A percentile compares a stretch with the other conserved stretches of the same genome.
Conservation (phyloP, 2,113 vertebrate genomes). For the Gadus macrocephalus region DNA sequence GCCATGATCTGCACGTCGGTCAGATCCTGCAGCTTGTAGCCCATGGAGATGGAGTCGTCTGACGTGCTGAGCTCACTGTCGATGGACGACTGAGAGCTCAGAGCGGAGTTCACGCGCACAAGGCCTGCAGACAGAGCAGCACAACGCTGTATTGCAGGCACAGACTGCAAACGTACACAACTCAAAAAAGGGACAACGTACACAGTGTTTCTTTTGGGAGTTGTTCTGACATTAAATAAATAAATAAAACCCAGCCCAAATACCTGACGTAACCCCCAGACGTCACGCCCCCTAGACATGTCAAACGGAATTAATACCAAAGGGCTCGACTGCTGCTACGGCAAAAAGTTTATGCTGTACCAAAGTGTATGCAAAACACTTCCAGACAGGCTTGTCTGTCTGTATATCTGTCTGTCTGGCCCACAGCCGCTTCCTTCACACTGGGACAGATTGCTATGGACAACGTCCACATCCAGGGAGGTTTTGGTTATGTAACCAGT, state of each 20-base stretch:
- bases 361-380: constrained; percentile 1
- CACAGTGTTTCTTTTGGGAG: background rate
- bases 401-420: constrained; percentile 14
- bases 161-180: background rate
- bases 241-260: background rate
- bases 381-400: constrained; percentile 10
- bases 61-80: constrained; percentile 90
- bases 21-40: constrained; percentile 90
- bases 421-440: constrained; percentile 10
- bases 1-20: constrained; percentile 95
- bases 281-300: background rate
- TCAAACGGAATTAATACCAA: constrained; percentile 5
- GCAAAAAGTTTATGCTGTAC: constrained; percentile 7
- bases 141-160: constrained; percentile 8
- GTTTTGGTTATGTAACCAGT: constrained; percentile 44
- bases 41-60: constrained; percentile 92
- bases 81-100: constrained; percentile 90
- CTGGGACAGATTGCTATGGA: constrained; percentile 18
- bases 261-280: background rate
- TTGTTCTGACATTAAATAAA: background rate
- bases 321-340: constrained; percentile 14
- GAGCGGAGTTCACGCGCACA: constrained; percentile 73
- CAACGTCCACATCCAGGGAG: constrained; percentile 28
- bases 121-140: constrained; percentile 65
- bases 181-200: background rate